phyloP scores from a whole-genome alignment of 2,888 invertebrate species.

The Drosophila trichaetosa region DNA sequence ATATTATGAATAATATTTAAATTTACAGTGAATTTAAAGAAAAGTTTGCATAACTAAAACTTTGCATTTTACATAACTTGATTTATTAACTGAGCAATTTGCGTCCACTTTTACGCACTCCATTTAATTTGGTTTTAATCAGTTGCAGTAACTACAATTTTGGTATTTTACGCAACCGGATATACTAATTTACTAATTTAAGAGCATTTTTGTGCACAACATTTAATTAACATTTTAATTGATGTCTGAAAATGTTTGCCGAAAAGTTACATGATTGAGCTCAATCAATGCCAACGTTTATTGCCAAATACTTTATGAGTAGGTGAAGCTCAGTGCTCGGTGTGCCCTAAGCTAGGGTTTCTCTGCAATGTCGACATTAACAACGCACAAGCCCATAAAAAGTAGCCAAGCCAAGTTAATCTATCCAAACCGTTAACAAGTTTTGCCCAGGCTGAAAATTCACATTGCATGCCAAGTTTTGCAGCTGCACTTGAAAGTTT shows the following conservation, averaged over 20 bases:
- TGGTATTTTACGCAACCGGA: background rate
- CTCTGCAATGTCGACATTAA: conserved; percentile 51
- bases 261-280: background rate
- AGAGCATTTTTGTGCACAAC: background rate
- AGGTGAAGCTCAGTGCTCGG: conserved; percentile 8
- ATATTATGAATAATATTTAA: background rate
- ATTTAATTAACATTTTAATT: conserved; percentile 2
- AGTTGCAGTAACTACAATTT: background rate
- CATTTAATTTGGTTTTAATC: conserved; percentile 4
- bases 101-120: background rate
- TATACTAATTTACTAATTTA: background rate
- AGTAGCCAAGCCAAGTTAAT: conserved; percentile 43
- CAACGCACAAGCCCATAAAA: conserved; percentile 10
- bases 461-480: conserved; percentile 55
- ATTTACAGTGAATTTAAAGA: background rate
- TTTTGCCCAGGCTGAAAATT: conserved; percentile 32
- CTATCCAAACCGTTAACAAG: conserved; percentile 49
- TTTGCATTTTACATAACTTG: background rate
- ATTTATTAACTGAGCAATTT: background rate
- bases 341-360: conserved; percentile 33
- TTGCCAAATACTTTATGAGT: conserved; percentile 40
- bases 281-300: conserved; percentile 39
- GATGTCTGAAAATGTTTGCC: conserved; percentile 13
- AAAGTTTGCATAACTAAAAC: background rate
- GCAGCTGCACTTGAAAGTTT: conserved; percentile 76